phyloP scores from a whole-genome alignment of 2,797 vertebrate genomes.

The Ispidina lecontei region DNA sequence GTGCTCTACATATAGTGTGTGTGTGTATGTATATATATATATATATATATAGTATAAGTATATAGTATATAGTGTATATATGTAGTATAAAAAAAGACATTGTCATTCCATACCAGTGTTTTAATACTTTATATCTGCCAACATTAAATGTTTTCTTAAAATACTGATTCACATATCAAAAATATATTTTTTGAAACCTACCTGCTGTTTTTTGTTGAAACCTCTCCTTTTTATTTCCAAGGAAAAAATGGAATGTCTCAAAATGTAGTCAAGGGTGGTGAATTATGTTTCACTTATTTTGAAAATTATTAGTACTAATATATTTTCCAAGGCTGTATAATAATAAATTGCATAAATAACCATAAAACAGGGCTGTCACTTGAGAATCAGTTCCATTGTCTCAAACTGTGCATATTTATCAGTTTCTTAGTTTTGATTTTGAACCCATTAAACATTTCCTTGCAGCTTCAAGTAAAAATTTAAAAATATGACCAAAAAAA shows the following conservation, averaged over 20 bases:
- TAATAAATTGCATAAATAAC: neutral
- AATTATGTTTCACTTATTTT: neutral
- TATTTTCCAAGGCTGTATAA: neutral
- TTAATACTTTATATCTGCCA: neutral
- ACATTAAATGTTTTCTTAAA: neutral
- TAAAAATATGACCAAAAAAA: slow-evolving; percentile 1
- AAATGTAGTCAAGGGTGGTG: neutral
- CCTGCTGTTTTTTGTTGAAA: neutral
- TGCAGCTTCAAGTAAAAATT: neutral
- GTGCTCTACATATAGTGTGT: neutral
- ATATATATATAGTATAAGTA: no score
- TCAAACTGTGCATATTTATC: neutral
- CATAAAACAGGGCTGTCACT: neutral
- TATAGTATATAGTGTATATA: no score
- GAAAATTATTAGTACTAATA: neutral
- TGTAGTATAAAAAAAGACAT: neutral
- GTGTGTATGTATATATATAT: no score
- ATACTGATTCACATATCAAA: neutral
- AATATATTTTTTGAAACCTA: neutral
- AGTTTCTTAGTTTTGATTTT: neutral
- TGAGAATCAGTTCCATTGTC: neutral
- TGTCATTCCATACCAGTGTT: neutral
- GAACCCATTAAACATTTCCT: neutral
- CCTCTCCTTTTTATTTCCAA: neutral
- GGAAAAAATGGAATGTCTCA: neutral